These are phyloP conservation scores for Pogonus chalceus DNA, from an alignment of 1,140 invertebrate genomes.

Conservation along the genomic window DNA sequence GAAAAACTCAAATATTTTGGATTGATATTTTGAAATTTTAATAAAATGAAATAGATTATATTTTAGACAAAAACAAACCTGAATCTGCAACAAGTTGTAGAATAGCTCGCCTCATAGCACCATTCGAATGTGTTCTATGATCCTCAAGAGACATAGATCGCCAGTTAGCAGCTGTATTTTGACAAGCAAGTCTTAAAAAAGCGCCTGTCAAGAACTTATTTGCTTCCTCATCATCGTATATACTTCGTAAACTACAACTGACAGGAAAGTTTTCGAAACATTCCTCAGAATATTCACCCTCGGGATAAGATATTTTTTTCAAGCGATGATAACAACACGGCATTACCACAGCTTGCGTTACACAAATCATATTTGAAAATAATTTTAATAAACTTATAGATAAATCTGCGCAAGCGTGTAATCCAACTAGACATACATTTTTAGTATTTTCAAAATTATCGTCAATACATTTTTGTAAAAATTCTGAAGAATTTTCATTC, in stretches of 20 bases:
- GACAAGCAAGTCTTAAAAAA: slow-evolving; percentile 57
- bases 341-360: slow-evolving; percentile 55
- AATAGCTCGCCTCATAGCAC: slow-evolving; percentile 48
- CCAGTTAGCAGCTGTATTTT: slow-evolving; percentile 40
- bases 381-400: slow-evolving; percentile 60
- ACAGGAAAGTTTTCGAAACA: slow-evolving; percentile 54
- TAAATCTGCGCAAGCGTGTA: slow-evolving; percentile 80
- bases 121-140: slow-evolving; percentile 41
- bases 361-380: slow-evolving; percentile 51
- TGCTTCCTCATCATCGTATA: slow-evolving; percentile 29
- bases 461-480: slow-evolving; percentile 36
- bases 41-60: too few species aligned
- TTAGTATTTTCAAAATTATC: slow-evolving; percentile 24
- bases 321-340: slow-evolving; percentile 74
- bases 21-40: too few species aligned
- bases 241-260: slow-evolving; percentile 38
- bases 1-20: too few species aligned
- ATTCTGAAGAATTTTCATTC: slow-evolving; percentile 36
- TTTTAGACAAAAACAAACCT: too few species aligned
- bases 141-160: slow-evolving; percentile 32
- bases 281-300: slow-evolving; percentile 18
- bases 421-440: slow-evolving; percentile 47
- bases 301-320: slow-evolving; percentile 10
- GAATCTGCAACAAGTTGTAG: slow-evolving; percentile 44
- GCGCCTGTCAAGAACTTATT: slow-evolving; percentile 42